These are phyloP conservation scores for Ptychobarbus kaznakovi DNA, from an alignment of 2,797 vertebrate species.

Conservation along the genomic window DNA sequence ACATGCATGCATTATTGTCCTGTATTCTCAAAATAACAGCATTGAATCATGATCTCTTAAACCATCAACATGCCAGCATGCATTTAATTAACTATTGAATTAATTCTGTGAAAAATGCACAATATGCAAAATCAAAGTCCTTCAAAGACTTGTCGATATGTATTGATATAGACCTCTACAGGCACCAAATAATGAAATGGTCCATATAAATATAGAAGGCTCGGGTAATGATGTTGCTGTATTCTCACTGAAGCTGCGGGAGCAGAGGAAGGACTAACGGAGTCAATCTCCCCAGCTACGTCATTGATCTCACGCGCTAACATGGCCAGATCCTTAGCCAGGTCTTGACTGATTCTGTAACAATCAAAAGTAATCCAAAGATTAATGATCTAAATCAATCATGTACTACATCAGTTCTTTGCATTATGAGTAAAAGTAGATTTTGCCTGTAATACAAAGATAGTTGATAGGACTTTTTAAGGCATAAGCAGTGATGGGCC, in stretches of 20 bases:
- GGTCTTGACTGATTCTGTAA: conserved; percentile 94
- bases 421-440: neutral
- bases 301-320: conserved; percentile 97
- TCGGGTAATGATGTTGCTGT: neutral
- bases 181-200: neutral
- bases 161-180: conserved; percentile 7
- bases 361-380: neutral
- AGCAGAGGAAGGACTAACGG: conserved; percentile 83
- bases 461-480: neutral
- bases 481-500: neutral
- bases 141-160: neutral
- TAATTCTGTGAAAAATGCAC: conserved; percentile 9
- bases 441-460: too few relatives aligned
- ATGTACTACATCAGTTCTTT: neutral
- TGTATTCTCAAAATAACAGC: neutral
- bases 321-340: conserved; percentile 91
- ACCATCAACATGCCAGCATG: neutral
- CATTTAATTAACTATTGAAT: conserved; percentile 3
- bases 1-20: neutral
- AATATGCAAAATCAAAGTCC: conserved; percentile 5
- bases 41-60: neutral
- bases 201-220: neutral
- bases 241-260: conserved; percentile 35
- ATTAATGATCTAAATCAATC: neutral
- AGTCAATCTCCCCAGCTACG: conserved; percentile 97